Conservation (phyloP, 2,888 invertebrate genomes). For the Eupithecia abbreviata region DNA sequence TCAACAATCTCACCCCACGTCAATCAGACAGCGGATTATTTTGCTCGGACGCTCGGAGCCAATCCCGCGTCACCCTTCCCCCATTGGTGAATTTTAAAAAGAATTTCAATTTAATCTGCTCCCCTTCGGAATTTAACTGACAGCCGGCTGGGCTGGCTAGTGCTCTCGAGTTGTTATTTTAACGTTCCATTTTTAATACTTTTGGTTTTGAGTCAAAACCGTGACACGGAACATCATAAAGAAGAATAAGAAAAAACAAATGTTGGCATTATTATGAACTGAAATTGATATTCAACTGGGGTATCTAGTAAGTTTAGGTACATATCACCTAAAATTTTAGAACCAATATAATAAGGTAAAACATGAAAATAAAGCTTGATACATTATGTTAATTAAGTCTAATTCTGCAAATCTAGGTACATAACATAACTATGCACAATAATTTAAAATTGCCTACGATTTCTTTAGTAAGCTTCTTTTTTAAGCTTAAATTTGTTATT, state of each 20-base stretch:
- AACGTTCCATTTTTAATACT: slow-evolving; percentile 51
- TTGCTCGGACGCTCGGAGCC: slow-evolving; percentile 72
- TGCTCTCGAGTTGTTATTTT: slow-evolving; percentile 27
- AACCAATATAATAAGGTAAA: background rate
- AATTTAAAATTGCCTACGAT: background rate
- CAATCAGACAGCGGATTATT: slow-evolving; percentile 74
- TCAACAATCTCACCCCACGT: slow-evolving; percentile 53
- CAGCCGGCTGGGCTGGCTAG: slow-evolving; percentile 54
- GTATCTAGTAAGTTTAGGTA: no score
- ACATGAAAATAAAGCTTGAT: background rate
- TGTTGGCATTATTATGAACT: background rate
- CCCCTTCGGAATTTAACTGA: slow-evolving; percentile 71
- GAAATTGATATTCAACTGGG: background rate
- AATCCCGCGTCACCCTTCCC: slow-evolving; percentile 77
- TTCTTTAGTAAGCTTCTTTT: background rate
- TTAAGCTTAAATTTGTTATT: no score
- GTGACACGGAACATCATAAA: background rate
- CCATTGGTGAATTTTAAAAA: slow-evolving; percentile 81
- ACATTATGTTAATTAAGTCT: background rate
- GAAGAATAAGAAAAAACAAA: no score
- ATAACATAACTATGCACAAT: background rate
- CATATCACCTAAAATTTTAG: no score
- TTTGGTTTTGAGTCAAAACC: slow-evolving; percentile 6
- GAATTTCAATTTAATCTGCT: slow-evolving; percentile 80
- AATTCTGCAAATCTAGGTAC: background rate